phyloP scores from a whole-genome alignment of 2,888 invertebrate genomes.

The Sarcophaga caerulescens region DNA sequence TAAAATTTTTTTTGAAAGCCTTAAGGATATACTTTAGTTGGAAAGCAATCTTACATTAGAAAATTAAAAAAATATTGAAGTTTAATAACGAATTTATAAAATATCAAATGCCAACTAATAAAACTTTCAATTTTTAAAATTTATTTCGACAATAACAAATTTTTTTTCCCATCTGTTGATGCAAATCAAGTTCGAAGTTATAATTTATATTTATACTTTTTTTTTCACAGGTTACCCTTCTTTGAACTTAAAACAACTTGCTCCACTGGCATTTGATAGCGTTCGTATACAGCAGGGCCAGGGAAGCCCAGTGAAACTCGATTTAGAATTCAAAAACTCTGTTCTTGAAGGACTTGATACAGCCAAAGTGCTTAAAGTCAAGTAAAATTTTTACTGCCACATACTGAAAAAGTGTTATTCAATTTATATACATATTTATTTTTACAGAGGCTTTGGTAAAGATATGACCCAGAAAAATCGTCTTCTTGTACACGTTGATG shows the following conservation, averaged over 20 bases:
- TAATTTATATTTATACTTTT: too few species aligned
- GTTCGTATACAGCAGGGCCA: conserved; percentile 75
- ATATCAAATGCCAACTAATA: too few species aligned
- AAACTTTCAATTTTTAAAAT: too few species aligned
- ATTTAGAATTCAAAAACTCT: conserved; percentile 75
- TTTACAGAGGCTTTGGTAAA: conserved; percentile 71
- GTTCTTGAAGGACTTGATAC: conserved; percentile 71
- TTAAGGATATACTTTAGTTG: too few species aligned
- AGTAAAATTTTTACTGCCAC: conserved; percentile 57
- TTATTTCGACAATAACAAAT: too few species aligned
- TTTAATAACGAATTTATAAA: too few species aligned
- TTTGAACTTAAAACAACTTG: conserved; percentile 73
- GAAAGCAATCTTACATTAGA: too few species aligned
- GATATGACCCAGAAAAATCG: conserved; percentile 69
- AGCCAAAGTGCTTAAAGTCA: conserved; percentile 70
- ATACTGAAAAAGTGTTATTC: not conserved
- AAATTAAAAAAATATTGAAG: too few species aligned
- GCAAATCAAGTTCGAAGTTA: too few species aligned
- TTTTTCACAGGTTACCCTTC: conserved; percentile 69
- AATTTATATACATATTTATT: not conserved
- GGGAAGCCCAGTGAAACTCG: conserved; percentile 77
- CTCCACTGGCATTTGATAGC: conserved; percentile 73
- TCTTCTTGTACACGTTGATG: conserved; percentile 53
- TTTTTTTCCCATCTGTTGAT: too few species aligned
- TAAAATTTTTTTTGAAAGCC: too few species aligned